A percentile compares a stretch with the other conserved stretches of the same genome.
These are phyloP conservation scores for Oryzaephilus surinamensis DNA, from an alignment of 1,140 invertebrate species.

Conservation along the genomic window DNA sequence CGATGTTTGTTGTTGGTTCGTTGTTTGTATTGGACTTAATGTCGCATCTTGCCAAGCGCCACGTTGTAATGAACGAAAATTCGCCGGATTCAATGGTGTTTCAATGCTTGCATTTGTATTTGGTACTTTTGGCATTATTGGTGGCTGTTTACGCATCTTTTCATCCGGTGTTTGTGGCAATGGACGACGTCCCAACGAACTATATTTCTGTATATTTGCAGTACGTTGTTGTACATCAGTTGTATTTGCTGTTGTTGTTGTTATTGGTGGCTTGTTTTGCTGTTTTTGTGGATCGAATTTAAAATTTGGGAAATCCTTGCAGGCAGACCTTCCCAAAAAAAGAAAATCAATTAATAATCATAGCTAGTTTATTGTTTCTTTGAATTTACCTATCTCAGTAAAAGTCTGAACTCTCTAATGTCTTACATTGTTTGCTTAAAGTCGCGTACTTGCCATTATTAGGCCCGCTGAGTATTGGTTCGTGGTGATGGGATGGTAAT, in stretches of 20 bases:
- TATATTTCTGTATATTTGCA: slow-evolving; percentile 33
- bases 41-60: slow-evolving; percentile 35
- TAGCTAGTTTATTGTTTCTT: neutral
- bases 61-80: slow-evolving; percentile 34
- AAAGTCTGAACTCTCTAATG: slow-evolving; percentile 85
- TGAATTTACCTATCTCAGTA: slow-evolving; percentile 64
- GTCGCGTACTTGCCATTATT: slow-evolving; percentile 78
- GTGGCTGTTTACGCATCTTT: slow-evolving; percentile 31
- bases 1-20: no score
- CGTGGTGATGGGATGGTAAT: slow-evolving; percentile 42
- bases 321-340: slow-evolving; percentile 29
- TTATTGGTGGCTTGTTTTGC: slow-evolving; percentile 13
- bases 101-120: slow-evolving; percentile 24
- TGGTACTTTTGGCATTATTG: slow-evolving; percentile 32
- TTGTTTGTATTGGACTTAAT: slow-evolving; percentile 26
- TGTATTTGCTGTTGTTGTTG: slow-evolving; percentile 14
- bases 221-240: slow-evolving; percentile 21
- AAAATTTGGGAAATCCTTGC: slow-evolving; percentile 39
- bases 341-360: neutral
- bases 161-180: slow-evolving; percentile 35
- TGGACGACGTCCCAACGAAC: slow-evolving; percentile 34
- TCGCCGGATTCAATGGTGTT: slow-evolving; percentile 32
- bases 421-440: slow-evolving; percentile 89
- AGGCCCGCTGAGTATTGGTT: slow-evolving; percentile 35
- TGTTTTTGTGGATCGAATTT: slow-evolving; percentile 34